Evolutionary conservation across 2,888 invertebrate species (phyloP), one percentile per base, ranked within the genome.

Genomic region (Phlogophora meticulosa): DNA sequence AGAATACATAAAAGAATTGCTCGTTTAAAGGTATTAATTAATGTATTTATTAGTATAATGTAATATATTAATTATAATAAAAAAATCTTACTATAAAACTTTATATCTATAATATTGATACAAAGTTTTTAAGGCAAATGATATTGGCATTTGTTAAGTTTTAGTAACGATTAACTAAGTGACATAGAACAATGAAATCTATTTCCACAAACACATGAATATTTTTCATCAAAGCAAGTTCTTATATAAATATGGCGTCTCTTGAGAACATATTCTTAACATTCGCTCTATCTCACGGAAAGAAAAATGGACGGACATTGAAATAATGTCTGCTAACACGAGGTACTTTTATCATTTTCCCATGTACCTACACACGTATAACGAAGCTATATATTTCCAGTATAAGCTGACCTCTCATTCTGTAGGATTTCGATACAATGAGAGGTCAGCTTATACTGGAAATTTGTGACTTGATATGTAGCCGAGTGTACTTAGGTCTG

Each of bases 241-340:
- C 9, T 17, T 38, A n/a, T 15, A 42, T 22, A 53, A 64, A 69
- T 48, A 48, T 15, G 10, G 1, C 22, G 28, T 46, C 11, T 40
- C 7, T 22, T 36, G 22, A 11, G 17, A 64, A 65, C 38, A 55
- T 49, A 53, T 55, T 64, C 52, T 22, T 38, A 66, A 66, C 73
- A 84, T 77, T 78, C 74, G 81, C 62, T 76, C 55, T 63, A 74
- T 58, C 48, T 72, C 9, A 15, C 28, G 28, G 9, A 4, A 79
- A 85, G 78, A 85, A 84, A 86, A 85, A 87, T 87, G 76, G 40
- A 66, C 55, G 49, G 38, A 73, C 74, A 79, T 81, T 80, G 84
- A 85, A 82, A 82, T 85, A 85, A 78, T 72, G 74, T 81, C 62
- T 79, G 75, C 76, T 67, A 78, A 75, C 76, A 71, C 58, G 72